Conservation (phyloP, 2,113 vertebrate species). For the Rhea americana region DNA sequence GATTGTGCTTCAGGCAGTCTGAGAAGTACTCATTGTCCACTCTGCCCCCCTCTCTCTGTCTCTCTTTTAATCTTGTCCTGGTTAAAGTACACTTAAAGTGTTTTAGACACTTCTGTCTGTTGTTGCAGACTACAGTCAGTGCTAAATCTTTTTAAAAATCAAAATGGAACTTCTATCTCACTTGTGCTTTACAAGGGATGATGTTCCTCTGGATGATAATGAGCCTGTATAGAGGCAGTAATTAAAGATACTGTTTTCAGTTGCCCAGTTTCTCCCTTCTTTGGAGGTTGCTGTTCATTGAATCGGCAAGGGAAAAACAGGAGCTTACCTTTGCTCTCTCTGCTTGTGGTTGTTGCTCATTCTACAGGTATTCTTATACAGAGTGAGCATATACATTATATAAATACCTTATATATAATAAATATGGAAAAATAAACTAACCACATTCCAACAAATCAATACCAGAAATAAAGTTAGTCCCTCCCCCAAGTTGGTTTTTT, state of each 20-base stretch:
- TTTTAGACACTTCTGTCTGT: background rate
- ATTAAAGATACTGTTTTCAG: background rate
- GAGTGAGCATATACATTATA: background rate
- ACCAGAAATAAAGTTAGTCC: background rate
- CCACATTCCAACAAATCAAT: background rate
- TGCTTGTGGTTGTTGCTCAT: background rate
- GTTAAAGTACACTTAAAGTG: background rate
- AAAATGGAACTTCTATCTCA: background rate
- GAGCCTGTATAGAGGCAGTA: background rate
- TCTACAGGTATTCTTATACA: no score
- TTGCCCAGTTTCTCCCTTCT: background rate
- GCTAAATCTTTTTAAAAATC: background rate
- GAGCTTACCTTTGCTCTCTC: background rate
- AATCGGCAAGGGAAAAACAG: background rate
- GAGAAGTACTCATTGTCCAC: background rate
- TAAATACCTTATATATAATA: no score
- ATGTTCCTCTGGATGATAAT: background rate
- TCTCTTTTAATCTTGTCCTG: background rate
- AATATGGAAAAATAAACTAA: background rate
- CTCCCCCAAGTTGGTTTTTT: fast-evolving
- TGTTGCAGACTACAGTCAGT: background rate
- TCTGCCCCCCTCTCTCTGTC: background rate
- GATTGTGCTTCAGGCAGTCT: background rate
- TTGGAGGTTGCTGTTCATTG: background rate
- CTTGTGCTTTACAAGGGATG: background rate